Evolutionary conservation across 2,888 invertebrate species (phyloP), one percentile per base, ranked within the genome.

Genomic region (Clepsis dumicolana): DNA sequence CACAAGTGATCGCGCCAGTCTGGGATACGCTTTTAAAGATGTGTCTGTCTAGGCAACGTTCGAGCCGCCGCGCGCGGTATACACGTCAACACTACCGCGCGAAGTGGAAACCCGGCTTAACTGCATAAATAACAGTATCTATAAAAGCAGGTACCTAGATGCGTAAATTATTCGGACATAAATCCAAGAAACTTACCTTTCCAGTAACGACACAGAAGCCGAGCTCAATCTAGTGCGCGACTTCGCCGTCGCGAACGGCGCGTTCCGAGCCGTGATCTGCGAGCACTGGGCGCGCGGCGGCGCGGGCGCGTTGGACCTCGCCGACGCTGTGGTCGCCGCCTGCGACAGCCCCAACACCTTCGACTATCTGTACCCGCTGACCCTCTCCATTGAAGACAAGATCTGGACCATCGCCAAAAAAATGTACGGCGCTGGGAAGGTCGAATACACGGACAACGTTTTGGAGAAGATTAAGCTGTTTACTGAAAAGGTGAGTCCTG

Each of bases 391-490:
- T 64, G 95, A 96, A 74, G 96, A 97, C 1, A 99, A 99, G 93
- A 98, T 99, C 72, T 94, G 95, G 75, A 95, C 89, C 8, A 98
- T 99, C 79, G 98, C 99, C 0, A 95, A 93, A 65, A 97, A 98
- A 85, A 99, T 99, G 96, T 99, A 99, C 82, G 99, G 99, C 2
- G 99, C 99, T n/a, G 97, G 96, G 24, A 93, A 96, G 35, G 95
- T 99, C 16, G 96, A 97, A 72, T 94, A 98, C 63, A 94, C 96
- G 0, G 95, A 96, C 3, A 94, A 95, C 68, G 99, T 98, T 2
- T 84, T 95, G 77, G 93, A 95, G 72, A 95, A 96, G 82, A 94
- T 98, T 52, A 94, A 96, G 69, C 88, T 94, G 54, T 97, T 97
- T 78, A 96, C 95, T 65, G 94, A 95, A 77, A 97, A 97, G 94